phyloP scores from a whole-genome alignment of 2,113 vertebrate species.

The Neodontobutis hainanensis region DNA sequence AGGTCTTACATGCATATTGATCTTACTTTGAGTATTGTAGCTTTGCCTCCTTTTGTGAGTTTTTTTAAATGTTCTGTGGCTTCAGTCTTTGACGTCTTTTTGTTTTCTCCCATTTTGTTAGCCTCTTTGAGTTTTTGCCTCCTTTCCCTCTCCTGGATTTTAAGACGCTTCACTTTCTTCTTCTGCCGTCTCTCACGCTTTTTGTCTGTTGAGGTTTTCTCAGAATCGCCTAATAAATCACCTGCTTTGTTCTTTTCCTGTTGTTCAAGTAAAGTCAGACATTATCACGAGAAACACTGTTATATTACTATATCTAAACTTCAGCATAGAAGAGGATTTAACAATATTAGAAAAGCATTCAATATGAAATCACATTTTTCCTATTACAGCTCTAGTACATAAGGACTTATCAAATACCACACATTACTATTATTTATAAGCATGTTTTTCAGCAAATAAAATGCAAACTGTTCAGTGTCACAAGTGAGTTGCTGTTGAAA shows the following conservation, averaged over 20 bases:
- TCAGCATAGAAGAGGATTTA: too few relatives aligned
- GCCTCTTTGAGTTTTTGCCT: slow-evolving; percentile 83
- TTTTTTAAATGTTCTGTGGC: slow-evolving; percentile 82
- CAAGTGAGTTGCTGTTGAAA: too few relatives aligned
- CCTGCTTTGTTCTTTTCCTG: slow-evolving; percentile 95
- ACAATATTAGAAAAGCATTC: too few relatives aligned
- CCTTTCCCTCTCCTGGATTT: slow-evolving; percentile 83
- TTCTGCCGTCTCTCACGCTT: slow-evolving; percentile 90
- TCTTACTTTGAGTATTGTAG: slow-evolving; percentile 87
- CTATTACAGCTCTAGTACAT: too few relatives aligned
- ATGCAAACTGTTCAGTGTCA: too few relatives aligned
- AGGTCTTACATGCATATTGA: neutral
- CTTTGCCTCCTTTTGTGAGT: slow-evolving; percentile 86
- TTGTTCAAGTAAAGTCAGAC: slow-evolving; percentile 13
- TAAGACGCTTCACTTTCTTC: slow-evolving; percentile 84
- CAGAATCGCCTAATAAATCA: slow-evolving; percentile 84
- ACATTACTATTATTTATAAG: too few relatives aligned
- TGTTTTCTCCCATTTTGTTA: slow-evolving; percentile 62
- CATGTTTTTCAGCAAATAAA: too few relatives aligned
- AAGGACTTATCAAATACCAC: too few relatives aligned
- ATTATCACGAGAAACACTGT: slow-evolving; percentile 6
- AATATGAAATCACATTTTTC: too few relatives aligned
- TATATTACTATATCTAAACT: too few relatives aligned
- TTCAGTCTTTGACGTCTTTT: slow-evolving; percentile 79
- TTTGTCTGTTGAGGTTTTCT: slow-evolving; percentile 92